Evolutionary conservation across 2,888 invertebrate species (phyloP).

Genomic region (Chalcosyrphus nemorum): DNA sequence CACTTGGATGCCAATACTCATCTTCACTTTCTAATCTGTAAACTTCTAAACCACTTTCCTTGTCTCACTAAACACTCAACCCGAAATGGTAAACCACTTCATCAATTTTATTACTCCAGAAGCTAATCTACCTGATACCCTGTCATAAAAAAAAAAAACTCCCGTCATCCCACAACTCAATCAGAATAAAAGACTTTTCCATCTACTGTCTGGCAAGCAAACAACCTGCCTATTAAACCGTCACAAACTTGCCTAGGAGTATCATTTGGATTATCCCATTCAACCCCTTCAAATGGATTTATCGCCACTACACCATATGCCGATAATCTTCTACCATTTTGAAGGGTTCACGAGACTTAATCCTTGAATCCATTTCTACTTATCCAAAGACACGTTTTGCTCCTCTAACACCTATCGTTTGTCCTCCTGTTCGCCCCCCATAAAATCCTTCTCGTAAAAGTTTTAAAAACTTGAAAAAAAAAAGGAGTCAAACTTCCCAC

Average conservation of each 20-base stretch:
- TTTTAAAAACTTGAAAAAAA: background rate
- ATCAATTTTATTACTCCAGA: background rate
- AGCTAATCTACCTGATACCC: background rate
- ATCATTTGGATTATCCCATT: slow-evolving; percentile 11
- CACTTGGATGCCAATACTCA: no score
- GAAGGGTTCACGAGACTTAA: slow-evolving; percentile 6
- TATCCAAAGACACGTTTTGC: slow-evolving; percentile 13
- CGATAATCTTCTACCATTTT: slow-evolving; percentile 6
- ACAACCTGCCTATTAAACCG: slow-evolving; percentile 17
- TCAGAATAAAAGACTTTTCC: slow-evolving; percentile 1
- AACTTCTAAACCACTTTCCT: no score
- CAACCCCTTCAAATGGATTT: slow-evolving; percentile 15
- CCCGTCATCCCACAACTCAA: background rate
- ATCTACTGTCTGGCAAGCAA: background rate
- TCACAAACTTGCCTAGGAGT: background rate
- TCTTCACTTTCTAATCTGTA: no score
- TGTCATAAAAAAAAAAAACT: background rate
- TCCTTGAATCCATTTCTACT: slow-evolving; percentile 9
- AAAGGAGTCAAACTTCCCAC: background rate
- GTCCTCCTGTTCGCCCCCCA: background rate
- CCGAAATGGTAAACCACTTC: background rate
- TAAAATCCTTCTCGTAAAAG: no score
- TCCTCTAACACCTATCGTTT: background rate
- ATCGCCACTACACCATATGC: slow-evolving; percentile 11
- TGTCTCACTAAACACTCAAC: background rate